These are phyloP conservation scores for Anolis carolinensis DNA, from an alignment of 2,113 vertebrate genomes.

Conservation along the genomic window DNA sequence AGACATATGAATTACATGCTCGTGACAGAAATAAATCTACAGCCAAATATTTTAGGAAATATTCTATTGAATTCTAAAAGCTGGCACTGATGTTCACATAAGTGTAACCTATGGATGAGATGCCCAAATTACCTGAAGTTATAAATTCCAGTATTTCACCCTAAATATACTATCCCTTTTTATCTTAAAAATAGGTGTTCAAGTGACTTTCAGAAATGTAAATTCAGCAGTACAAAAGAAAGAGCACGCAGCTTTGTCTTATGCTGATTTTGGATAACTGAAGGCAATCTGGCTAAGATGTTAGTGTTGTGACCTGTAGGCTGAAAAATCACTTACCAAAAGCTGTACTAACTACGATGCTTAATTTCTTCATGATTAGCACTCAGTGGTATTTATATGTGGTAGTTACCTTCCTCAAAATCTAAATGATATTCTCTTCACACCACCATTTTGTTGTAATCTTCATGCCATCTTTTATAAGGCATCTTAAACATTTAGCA, in stretches of 20 bases:
- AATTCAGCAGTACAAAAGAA: background rate
- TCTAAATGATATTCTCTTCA: background rate
- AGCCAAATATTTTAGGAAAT: background rate
- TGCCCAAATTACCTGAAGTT: background rate
- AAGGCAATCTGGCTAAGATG: background rate
- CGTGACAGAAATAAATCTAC: background rate
- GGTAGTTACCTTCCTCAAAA: background rate
- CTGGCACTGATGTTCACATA: background rate
- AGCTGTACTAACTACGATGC: background rate
- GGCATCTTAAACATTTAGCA: slow-evolving; percentile 1
- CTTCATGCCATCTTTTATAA: slow-evolving; percentile 31
- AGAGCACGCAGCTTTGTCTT: slow-evolving; percentile 4
- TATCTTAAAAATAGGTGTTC: slow-evolving; percentile 27
- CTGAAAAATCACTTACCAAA: background rate
- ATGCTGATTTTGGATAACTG: background rate
- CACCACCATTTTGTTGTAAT: slow-evolving; percentile 6
- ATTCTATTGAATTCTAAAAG: background rate
- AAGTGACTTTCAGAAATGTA: background rate
- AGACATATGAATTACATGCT: background rate
- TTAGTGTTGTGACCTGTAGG: background rate
- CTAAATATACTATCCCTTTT: background rate
- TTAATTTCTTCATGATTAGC: background rate
- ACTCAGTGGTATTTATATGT: slow-evolving; percentile 3
- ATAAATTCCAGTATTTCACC: slow-evolving; percentile 9
- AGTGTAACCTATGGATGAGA: background rate